phyloP scores from a whole-genome alignment of 2,797 vertebrate species.

The Eulemur coronatus region DNA sequence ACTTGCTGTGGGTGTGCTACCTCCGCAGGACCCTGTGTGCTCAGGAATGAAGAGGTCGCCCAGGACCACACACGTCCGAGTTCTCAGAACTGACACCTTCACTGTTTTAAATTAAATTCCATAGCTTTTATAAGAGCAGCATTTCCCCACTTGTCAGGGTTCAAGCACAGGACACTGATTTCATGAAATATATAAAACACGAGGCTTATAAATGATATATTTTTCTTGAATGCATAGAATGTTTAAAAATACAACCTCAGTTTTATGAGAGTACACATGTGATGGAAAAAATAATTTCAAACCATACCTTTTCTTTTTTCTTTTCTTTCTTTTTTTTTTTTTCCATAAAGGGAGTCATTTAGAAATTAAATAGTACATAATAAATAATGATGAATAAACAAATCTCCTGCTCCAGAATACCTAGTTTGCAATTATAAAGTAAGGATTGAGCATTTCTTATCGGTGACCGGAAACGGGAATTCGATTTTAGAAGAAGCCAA shows the following conservation, averaged over 20 bases:
- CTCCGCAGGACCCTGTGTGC: conserved; percentile 50
- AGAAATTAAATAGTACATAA: conserved; percentile 16
- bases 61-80: conserved; percentile 73
- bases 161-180: conserved; percentile 67
- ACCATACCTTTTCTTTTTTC: neutral
- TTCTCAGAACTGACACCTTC: conserved; percentile 69
- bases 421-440: neutral
- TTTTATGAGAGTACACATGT: conserved; percentile 38
- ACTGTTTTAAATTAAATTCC: conserved; percentile 75
- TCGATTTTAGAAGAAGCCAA: conserved; percentile 37
- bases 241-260: conserved; percentile 67
- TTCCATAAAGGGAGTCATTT: conserved; percentile 35
- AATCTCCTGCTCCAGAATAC: conserved; percentile 5
- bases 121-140: conserved; percentile 61
- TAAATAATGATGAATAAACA: conserved; percentile 50
- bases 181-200: conserved; percentile 66
- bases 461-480: neutral
- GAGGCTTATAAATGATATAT: conserved; percentile 52
- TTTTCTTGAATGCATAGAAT: conserved; percentile 61
- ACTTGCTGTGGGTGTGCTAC: conserved; percentile 62
- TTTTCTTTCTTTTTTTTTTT: neutral
- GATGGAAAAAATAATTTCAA: conserved; percentile 64
- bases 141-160: conserved; percentile 63
- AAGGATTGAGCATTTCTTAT: neutral
- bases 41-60: conserved; percentile 43